Evolutionary conservation across 2,888 invertebrate genomes (phyloP), one percentile per base, ranked within the genome.

Genomic region (Cheiracanthium punctorium): DNA sequence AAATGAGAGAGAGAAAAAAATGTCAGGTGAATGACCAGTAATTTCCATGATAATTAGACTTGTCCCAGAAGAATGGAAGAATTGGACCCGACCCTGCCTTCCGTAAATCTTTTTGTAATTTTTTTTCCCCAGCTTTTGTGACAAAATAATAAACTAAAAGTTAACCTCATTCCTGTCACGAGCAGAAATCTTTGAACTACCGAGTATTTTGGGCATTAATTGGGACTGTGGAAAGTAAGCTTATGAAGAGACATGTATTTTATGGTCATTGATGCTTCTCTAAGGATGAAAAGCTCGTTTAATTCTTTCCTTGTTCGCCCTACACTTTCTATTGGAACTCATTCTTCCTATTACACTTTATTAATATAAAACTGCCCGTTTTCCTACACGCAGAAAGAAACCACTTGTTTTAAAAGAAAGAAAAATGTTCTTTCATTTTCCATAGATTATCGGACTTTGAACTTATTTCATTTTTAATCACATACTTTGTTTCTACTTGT

Each of bases 1-100:
- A 33, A 37, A 37, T n/a, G n/a, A n/a, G 10, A 37, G 10, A 37
- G 10, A 37, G 10, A 37, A 37, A 37, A 75, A 76, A 76, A 72
- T 41, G 24, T 69, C 82, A 77, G 88, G 88, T 85, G 85, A 85
- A 85, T 74, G 84, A 84, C 84, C 84, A 84, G 37, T 67, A n/a
- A 58, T 74, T 74, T 82, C 82, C 75, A 82, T 71, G 75, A 82
- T 82, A 71, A 84, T 74, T 84, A 73, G 58, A 48, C 58, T 84
- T 58, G 73, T 30, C 67, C 71, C 71, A 65, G 52, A 72, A 82
- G 77, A 72, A 75, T 82, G 41, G 71, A 69, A 33, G 29, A 33
- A 20, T 43, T 41, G 43, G 28, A 33, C 43, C n/a, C 81, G 70
- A 81, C 81, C 81, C 81, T 81, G 74, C 81, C 48, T 71, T 41